These are phyloP conservation scores for Stratiomys singularior DNA, from an alignment of 2,888 invertebrate species.

Conservation along the genomic window DNA sequence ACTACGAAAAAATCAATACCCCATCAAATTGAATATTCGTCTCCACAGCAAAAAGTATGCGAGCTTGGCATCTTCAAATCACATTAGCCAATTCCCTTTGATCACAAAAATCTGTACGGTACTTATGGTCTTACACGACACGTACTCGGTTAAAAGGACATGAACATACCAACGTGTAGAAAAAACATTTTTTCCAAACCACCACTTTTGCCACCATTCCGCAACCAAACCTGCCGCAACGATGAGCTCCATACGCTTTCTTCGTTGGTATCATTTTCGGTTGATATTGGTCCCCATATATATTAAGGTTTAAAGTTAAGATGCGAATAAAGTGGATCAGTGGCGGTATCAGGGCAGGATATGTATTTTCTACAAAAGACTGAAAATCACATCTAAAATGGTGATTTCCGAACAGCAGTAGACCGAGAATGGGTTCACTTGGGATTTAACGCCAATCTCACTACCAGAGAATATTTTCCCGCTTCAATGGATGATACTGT, in stretches of 20 bases:
- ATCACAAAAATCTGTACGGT: conserved; percentile 31
- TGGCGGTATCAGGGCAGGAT: conserved; percentile 17
- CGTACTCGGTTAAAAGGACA: conserved; percentile 23
- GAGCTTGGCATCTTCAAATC: conserved; percentile 28
- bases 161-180: conserved; percentile 12
- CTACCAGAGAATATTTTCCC: conserved; percentile 42
- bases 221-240: conserved; percentile 27
- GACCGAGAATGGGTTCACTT: conserved; percentile 25
- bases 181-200: conserved; percentile 27
- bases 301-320: conserved; percentile 49
- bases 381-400: conserved; percentile 27
- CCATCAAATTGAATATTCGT: neutral
- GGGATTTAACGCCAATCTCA: neutral
- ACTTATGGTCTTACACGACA: conserved; percentile 24
- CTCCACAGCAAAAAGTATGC: neutral
- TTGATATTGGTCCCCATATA: conserved; percentile 47
- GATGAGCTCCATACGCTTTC: conserved; percentile 39
- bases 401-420: conserved; percentile 35
- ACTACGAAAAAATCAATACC: neutral
- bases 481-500: neutral
- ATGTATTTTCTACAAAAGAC: conserved; percentile 23
- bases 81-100: conserved; percentile 42
- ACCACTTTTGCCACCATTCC: conserved; percentile 34
- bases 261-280: conserved; percentile 43
- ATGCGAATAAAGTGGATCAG: conserved; percentile 52